A percentile compares a stretch with the other conserved stretches of the same genome.
phyloP scores from a whole-genome alignment of 2,888 invertebrate genomes.

The Helicoverpa assulta region DNA sequence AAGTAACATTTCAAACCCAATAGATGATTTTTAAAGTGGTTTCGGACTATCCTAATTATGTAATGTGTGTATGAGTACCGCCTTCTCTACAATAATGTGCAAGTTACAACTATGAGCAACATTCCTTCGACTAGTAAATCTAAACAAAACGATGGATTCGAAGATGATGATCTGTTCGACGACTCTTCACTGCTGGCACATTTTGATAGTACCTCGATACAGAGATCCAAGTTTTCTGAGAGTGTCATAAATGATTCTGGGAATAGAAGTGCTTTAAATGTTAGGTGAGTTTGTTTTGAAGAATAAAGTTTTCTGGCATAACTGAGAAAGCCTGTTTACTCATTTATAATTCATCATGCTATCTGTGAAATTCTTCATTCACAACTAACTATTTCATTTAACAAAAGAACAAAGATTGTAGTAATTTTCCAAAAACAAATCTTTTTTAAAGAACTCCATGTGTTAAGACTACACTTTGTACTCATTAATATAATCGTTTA shows the following conservation, averaged over 20 bases:
- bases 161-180: constrained; percentile 83
- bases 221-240: constrained; percentile 67
- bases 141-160: constrained; percentile 67
- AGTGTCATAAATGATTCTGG: constrained; percentile 70
- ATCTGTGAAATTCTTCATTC: no score
- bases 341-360: background rate
- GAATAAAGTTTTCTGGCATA: background rate
- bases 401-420: no score
- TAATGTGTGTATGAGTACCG: background rate
- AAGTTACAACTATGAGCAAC: constrained; percentile 62
- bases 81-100: background rate
- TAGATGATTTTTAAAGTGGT: background rate
- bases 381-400: no score
- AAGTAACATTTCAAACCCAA: no score
- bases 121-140: constrained; percentile 63
- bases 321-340: background rate
- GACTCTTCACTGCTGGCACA: constrained; percentile 82
- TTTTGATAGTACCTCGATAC: constrained; percentile 78
- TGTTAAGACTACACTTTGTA: no score
- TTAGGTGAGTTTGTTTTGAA: constrained; percentile 73
- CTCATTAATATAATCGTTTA: no score
- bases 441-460: no score
- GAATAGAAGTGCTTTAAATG: constrained; percentile 75
- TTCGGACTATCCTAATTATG: background rate
- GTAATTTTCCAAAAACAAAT: no score